phyloP scores from a whole-genome alignment of 2,797 vertebrate genomes.

The Esox masquinongy region DNA sequence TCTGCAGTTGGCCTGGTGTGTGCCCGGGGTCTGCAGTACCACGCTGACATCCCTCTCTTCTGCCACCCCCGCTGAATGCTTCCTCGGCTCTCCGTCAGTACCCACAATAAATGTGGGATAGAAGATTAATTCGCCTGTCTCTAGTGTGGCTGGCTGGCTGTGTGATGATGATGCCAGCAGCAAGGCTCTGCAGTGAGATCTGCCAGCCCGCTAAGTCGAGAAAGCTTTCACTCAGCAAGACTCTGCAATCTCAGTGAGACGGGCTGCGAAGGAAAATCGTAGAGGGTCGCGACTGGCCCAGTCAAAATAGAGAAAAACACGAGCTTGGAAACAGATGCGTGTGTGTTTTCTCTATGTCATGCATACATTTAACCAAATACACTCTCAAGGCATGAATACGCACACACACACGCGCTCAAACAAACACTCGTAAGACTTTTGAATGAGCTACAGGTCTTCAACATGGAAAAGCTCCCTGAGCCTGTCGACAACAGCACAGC shows the following conservation, averaged over 20 bases:
- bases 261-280: slow-evolving; percentile 38
- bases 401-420: not conserved
- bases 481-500: not conserved
- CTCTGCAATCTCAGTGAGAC: not conserved
- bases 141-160: not conserved
- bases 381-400: slow-evolving; percentile 1
- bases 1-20: not conserved
- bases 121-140: slow-evolving; percentile 59
- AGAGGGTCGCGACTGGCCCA: slow-evolving; percentile 22
- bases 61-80: slow-evolving; percentile 25
- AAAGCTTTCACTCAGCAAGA: slow-evolving; percentile 23
- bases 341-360: not conserved
- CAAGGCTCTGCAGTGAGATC: slow-evolving; percentile 45
- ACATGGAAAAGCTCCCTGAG: not conserved
- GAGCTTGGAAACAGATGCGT: not conserved
- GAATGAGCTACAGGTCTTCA: slow-evolving; percentile 4
- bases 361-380: not conserved
- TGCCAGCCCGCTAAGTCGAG: slow-evolving; percentile 15
- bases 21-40: not conserved
- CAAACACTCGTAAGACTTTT: not conserved
- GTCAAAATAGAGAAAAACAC: not conserved
- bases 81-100: slow-evolving; percentile 23
- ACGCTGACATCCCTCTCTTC: not conserved
- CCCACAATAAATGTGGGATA: slow-evolving; percentile 58
- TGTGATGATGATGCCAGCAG: not conserved